Percentiles rank a stretch among this genome's conserved stretches.
These are phyloP conservation scores for Phacellophora camtschatica DNA, from an alignment of 30 jellyfish, hydroid and myxozoan species.

Conservation along the genomic window DNA sequence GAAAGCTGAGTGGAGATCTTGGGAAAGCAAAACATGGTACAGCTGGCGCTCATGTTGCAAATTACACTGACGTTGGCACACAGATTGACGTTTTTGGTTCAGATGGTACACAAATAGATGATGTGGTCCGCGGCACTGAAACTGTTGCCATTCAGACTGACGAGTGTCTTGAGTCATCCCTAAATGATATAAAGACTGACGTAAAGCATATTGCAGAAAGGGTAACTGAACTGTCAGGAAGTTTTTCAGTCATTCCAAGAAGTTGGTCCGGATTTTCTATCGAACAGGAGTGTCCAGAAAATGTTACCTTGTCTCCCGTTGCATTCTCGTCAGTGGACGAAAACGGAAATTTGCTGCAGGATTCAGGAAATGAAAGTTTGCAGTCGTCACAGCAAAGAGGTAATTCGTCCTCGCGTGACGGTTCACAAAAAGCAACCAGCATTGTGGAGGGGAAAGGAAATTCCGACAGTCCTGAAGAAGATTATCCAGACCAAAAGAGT, in stretches of 20 bases:
- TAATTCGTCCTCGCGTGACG: neutral
- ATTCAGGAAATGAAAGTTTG: neutral
- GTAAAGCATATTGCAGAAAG: conserved; percentile 40
- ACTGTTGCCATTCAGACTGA: neutral
- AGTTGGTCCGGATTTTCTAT: conserved; percentile 5
- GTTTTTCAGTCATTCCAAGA: neutral
- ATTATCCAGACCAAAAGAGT: too few relatives aligned
- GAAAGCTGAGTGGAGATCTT: conserved; percentile 51
- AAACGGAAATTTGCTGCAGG: neutral
- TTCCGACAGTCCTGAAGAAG: neutral
- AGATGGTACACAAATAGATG: conserved; percentile 51
- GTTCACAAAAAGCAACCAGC: neutral
- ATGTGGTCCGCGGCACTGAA: neutral
- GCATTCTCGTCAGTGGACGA: neutral
- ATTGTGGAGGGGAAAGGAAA: neutral
- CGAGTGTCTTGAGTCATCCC: neutral
- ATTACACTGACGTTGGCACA: neutral
- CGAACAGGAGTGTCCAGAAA: neutral
- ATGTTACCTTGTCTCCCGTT: neutral
- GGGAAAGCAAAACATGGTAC: conserved; percentile 44
- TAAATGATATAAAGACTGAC: conserved; percentile 11
- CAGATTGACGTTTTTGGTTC: too few relatives aligned
- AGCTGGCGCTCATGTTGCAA: neutral
- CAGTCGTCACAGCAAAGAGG: neutral
- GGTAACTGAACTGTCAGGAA: conserved; percentile 3